phyloP scores from a whole-genome alignment of 1,140 invertebrate genomes.

The Adelges cooleyi region DNA sequence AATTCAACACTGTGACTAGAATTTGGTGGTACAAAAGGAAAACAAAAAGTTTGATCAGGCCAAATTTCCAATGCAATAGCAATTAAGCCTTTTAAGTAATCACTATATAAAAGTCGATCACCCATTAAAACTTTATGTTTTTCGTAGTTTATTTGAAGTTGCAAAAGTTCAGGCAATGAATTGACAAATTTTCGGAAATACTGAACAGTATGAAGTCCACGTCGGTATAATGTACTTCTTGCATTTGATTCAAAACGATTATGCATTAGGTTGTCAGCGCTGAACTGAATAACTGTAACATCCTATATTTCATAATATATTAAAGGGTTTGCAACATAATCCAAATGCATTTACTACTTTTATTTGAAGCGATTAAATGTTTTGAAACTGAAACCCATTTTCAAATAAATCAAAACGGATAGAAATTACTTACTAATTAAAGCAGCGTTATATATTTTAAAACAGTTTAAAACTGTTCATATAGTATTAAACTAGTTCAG shows the following conservation, averaged over 20 bases:
- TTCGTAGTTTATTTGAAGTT: constrained; percentile 49
- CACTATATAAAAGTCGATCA: constrained; percentile 48
- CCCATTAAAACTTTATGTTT: constrained; percentile 46
- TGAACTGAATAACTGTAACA: constrained; percentile 42
- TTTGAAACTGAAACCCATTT: too few relatives aligned
- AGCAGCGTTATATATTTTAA: too few relatives aligned
- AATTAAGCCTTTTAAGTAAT: constrained; percentile 49
- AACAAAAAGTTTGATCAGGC: constrained; percentile 46
- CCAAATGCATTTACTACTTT: too few relatives aligned
- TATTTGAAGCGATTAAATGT: too few relatives aligned
- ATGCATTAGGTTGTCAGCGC: constrained; percentile 39
- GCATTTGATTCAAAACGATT: constrained; percentile 42
- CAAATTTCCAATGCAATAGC: constrained; percentile 45
- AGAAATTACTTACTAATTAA: too few relatives aligned
- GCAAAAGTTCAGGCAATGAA: constrained; percentile 42
- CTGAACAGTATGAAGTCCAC: constrained; percentile 45
- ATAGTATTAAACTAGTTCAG: too few relatives aligned
- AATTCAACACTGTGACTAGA: constrained; percentile 32
- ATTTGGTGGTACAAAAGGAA: constrained; percentile 41
- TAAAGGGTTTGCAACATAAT: background rate
- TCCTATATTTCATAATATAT: constrained; percentile 35
- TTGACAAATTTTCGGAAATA: constrained; percentile 45
- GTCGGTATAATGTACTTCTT: constrained; percentile 42
- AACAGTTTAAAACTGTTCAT: too few relatives aligned
- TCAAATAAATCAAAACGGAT: too few relatives aligned